Base-by-base conservation (phyloP, 2,797 vertebrate species). In the Kryptopterus vitreolus region DNA sequence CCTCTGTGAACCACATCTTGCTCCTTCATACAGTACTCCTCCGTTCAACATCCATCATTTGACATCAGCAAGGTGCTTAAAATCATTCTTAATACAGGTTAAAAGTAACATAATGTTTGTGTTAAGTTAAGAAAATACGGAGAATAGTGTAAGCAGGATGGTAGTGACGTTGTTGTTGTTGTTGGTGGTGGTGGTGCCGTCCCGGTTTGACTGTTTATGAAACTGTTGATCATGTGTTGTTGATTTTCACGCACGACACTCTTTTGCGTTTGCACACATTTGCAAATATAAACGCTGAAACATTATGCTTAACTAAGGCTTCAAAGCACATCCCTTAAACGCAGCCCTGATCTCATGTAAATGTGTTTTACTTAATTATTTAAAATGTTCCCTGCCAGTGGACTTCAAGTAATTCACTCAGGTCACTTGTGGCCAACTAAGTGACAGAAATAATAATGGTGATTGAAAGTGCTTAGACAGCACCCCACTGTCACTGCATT, bases 391-490 rank as follows among this genome's bases (percentile, higher is more conserved):
- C 38, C 18, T 18, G 53, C 15, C 11, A 43, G 33, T 24, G 15
- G 71, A 74, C 35, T 58, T 69, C 13, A 58, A 57, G 18, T n/a
- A 58, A 33, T 43, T 68, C 65, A 77, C 22, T 46, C n/a, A 35
- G 35, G 76, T 55, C 63, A 58, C 35, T 15, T 46, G 24, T 58
- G 53, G 76, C 65, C 65, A 58, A 48, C 16, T 69, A 58, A 57
- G 43, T 79, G 65, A n/a, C 61, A 61, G 43, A 24, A 61, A 69
- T 58, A 38, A 24, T 71, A 43, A 58, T 78, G 33, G 57, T 61
- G 55, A 59, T 24, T 58, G 55, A 62, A 61, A 33, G 57, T 46
- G 74, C 58, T 76, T 76, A 31, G 58, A 48, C 58, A 75, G 26
- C 43, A 76, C 33, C 35, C 18, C 24, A 62, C 35, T 48, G 58